Evolutionary conservation across 2,113 vertebrate genomes (phyloP).

Genomic region (Hucho hucho): DNA sequence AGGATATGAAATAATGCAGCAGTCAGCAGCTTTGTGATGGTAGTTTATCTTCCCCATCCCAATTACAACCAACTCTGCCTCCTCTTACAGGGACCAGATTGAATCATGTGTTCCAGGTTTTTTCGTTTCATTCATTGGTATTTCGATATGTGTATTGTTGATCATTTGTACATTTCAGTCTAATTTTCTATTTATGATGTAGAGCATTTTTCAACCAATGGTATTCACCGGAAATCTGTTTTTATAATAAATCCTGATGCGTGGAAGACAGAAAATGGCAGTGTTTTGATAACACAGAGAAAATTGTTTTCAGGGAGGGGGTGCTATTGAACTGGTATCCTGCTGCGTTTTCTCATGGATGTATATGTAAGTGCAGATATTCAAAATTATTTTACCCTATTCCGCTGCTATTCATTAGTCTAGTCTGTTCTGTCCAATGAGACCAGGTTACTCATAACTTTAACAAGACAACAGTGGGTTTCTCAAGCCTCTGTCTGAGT

Average conservation of each 20-base stretch:
- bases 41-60: conserved; percentile 57
- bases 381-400: background rate
- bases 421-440: background rate
- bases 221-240: conserved; percentile 23
- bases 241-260: conserved; percentile 27
- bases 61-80: conserved; percentile 56
- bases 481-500: conserved; percentile 44
- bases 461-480: background rate
- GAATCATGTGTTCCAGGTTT: conserved; percentile 33
- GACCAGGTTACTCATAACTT: background rate
- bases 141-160: conserved; percentile 33
- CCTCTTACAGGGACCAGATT: conserved; percentile 28
- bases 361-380: background rate
- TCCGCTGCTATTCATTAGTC: background rate
- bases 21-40: conserved; percentile 54
- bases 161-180: conserved; percentile 21
- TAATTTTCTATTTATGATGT: conserved; percentile 8
- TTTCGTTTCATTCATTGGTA: conserved; percentile 26
- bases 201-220: conserved; percentile 4
- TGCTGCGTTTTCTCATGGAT: background rate
- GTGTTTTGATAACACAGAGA: background rate
- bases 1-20: conserved; percentile 67
- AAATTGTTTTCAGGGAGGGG: background rate
- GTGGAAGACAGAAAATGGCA: conserved; percentile 12
- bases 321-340: conserved; percentile 1